phyloP scores from a whole-genome alignment of 2,888 invertebrate genomes.

The Pseudococcus longispinus region DNA sequence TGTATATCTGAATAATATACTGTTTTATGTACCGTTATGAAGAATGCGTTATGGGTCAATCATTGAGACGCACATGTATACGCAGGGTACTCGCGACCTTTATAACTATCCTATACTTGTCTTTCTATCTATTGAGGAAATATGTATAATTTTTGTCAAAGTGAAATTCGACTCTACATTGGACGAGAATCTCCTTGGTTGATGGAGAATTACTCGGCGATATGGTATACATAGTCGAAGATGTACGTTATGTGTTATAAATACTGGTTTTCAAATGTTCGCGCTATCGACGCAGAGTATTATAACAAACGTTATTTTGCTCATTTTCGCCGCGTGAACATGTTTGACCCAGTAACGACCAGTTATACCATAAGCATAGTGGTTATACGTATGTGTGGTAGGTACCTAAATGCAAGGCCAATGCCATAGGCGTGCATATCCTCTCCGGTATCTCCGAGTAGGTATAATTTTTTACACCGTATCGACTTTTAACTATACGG shows the following conservation, averaged over 20 bases:
- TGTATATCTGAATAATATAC: not conserved
- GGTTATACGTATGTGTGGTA: not conserved
- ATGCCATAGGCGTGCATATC: slow-evolving; percentile 46
- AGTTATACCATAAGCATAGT: not conserved
- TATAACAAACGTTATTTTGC: slow-evolving; percentile 17
- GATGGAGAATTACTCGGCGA: not conserved
- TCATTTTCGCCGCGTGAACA: slow-evolving; percentile 27
- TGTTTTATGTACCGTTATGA: slow-evolving; percentile 17
- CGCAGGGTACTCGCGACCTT: not conserved
- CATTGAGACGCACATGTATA: not conserved
- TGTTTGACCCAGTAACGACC: slow-evolving; percentile 52
- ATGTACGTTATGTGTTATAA: not conserved
- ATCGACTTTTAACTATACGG: slow-evolving; percentile 22
- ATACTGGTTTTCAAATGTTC: slow-evolving; percentile 7
- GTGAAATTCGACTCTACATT: not conserved
- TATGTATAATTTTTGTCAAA: not conserved
- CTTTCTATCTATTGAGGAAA: not conserved
- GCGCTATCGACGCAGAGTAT: not conserved
- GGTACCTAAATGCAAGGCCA: slow-evolving; percentile 50
- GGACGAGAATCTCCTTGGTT: not conserved
- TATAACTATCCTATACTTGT: not conserved
- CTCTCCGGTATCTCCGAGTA: not conserved
- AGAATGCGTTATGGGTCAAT: slow-evolving; percentile 24
- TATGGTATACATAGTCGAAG: not conserved
- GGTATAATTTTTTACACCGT: slow-evolving; percentile 32